Base-by-base conservation (phyloP, 2,888 invertebrate species). In the Drosophila mimica region DNA sequence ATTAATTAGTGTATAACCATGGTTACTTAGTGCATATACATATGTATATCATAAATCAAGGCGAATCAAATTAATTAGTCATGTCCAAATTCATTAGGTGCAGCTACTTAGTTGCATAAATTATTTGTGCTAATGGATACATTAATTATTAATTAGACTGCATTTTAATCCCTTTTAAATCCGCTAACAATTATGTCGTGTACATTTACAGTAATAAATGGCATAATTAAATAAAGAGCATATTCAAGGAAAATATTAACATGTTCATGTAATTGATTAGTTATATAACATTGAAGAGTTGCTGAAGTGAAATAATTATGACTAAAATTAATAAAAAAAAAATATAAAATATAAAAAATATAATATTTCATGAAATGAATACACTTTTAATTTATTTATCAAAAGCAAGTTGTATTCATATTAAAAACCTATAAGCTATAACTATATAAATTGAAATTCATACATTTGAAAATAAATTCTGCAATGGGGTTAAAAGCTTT, bases 41-140 rank as follows among this genome's bases (percentile, higher is more conserved):
- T 59, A 76, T 65, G 43, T 59, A 58, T 38, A 38, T 28, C 38
- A 76, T 74, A 74, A 74, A 64, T 66, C 51, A 71, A 63, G 13
- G 40, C 30, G 58, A 73, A 76, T 71, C 38, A 59, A 74, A 76
- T 71, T 62, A 81, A 71, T 80, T 68, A 76, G 62, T 57, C 43
- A 63, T 70, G 78, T 71, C 73, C 59, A 73, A 73, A 56, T 64
- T 67, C 58, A 83, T 87, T 76, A 71, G 62, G n/a, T 28, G 30
- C 15, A 54, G 52, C 49, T 56, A 65, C 36, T 49, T 53, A 33
- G 53, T 38, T 40, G 51, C 20, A n/a, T 38, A 36, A 73, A 57
- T 69, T 51, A 43, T 46, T 62, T 59, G 15, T 52, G 59, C 74
- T 74, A 74, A 74, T 74, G 63, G 61, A 30, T 11, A 30, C 46